A percentile compares a stretch with the other conserved stretches of the same genome.
Conservation (phyloP, 2,888 invertebrate genomes). For the Dichetophora obliterata region DNA sequence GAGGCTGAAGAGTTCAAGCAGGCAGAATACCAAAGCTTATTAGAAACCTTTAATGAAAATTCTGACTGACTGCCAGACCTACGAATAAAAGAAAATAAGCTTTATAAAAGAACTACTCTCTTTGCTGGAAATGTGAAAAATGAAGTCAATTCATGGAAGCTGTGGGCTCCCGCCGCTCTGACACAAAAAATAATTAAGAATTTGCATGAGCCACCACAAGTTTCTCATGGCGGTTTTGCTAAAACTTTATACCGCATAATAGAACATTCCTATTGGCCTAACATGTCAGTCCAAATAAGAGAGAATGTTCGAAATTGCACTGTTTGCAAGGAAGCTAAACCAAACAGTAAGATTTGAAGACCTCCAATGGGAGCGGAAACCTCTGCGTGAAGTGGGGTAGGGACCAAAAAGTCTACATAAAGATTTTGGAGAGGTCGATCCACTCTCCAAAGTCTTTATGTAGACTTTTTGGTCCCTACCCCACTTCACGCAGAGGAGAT, state of each 20-base stretch:
- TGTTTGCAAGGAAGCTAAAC: slow-evolving; percentile 29
- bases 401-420: too few relatives aligned
- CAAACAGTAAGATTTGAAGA: slow-evolving; percentile 11
- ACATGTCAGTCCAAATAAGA: slow-evolving; percentile 21
- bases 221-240: too few relatives aligned
- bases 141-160: not conserved
- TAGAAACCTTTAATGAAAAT: not conserved
- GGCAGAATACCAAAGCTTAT: too few relatives aligned
- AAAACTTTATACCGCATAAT: too few relatives aligned
- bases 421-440: too few relatives aligned
- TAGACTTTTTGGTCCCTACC: slow-evolving; percentile 13
- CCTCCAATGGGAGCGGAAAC: slow-evolving; percentile 28
- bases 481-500: not conserved
- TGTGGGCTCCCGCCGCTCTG: not conserved
- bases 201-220: slow-evolving; percentile 21
- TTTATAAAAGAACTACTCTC: not conserved
- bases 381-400: too few relatives aligned
- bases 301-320: slow-evolving; percentile 20
- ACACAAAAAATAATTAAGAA: not conserved
- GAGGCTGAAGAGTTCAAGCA: too few relatives aligned
- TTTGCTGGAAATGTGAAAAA: not conserved
- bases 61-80: not conserved
- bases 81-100: not conserved
- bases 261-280: slow-evolving; percentile 13
- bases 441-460: slow-evolving; percentile 25